These are phyloP conservation scores for Podarcis siculus DNA, from an alignment of 2,797 vertebrate genomes.

Conservation along the genomic window DNA sequence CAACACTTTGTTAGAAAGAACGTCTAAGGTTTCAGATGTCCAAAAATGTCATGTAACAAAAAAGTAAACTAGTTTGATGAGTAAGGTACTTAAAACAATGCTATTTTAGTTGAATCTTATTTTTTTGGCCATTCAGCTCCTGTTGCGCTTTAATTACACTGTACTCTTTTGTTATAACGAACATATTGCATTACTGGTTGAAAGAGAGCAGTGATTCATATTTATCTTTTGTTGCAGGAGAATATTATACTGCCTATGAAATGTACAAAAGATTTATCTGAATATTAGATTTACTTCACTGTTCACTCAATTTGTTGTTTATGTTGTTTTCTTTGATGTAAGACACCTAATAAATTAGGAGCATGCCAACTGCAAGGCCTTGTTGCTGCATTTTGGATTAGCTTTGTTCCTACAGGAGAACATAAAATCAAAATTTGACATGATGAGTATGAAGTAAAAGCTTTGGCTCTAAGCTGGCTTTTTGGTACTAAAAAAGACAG, in stretches of 20 bases:
- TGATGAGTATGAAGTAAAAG: conserved; percentile 18
- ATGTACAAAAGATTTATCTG: conserved; percentile 34
- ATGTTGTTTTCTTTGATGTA: conserved; percentile 40
- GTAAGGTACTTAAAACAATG: conserved; percentile 28
- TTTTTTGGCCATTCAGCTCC: background rate
- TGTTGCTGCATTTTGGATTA: conserved; percentile 26
- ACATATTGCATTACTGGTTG: conserved; percentile 40
- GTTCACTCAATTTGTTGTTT: background rate
- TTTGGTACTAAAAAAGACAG: conserved; percentile 12
- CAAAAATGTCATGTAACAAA: conserved; percentile 17
- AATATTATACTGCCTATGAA: background rate
- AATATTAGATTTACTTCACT: conserved; percentile 28
- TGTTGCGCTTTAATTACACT: background rate
- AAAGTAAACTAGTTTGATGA: conserved; percentile 20
- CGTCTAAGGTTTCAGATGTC: conserved; percentile 24
- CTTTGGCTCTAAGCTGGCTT: background rate
- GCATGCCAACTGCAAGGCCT: background rate
- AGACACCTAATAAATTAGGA: conserved; percentile 57
- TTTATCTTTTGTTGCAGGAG: background rate
- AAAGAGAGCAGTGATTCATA: conserved; percentile 29
- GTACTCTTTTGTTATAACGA: conserved; percentile 33
- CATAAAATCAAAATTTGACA: conserved; percentile 16
- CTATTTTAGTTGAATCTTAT: background rate
- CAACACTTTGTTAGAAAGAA: background rate
- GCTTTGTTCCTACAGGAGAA: background rate